phyloP scores from a whole-genome alignment of 2,888 invertebrate species.

The Opisthograptis luteolata region DNA sequence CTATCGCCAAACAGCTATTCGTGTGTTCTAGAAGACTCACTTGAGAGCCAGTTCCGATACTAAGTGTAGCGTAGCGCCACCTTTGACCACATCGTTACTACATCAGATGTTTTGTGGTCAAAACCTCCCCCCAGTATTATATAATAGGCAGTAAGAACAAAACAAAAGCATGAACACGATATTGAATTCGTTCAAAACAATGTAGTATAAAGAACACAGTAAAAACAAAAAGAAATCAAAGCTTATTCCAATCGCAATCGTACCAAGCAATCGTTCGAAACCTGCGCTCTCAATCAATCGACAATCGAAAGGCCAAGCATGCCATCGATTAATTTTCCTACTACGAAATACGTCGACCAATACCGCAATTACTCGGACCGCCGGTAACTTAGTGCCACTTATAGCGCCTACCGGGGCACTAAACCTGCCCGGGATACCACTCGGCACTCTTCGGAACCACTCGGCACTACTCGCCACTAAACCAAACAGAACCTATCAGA shows the following conservation, averaged over 20 bases:
- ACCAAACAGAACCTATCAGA: slow-evolving; percentile 57
- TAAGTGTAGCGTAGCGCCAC: no score
- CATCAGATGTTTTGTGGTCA: no score
- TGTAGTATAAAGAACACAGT: no score
- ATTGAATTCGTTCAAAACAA: no score
- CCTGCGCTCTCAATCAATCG: slow-evolving; percentile 21
- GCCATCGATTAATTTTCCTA: slow-evolving; percentile 16
- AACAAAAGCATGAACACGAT: no score
- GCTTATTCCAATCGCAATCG: slow-evolving; percentile 9
- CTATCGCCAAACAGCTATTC: no score
- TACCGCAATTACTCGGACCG: slow-evolving; percentile 40
- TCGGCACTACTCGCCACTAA: slow-evolving; percentile 34
- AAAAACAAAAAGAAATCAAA: slow-evolving; percentile 14
- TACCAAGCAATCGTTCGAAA: slow-evolving; percentile 16
- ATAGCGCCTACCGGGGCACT: slow-evolving; percentile 42
- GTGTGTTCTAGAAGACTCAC: no score
- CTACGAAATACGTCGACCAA: slow-evolving; percentile 42
- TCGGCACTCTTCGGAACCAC: slow-evolving; percentile 38
- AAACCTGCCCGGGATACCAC: slow-evolving; percentile 39
- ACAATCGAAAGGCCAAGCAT: slow-evolving; percentile 4
- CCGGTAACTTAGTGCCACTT: slow-evolving; percentile 55
- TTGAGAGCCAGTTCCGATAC: no score
- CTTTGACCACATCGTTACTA: no score
- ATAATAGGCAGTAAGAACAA: no score
- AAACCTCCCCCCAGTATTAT: no score